Evolutionary conservation across 2,113 vertebrate genomes (phyloP).

Genomic region (Passer domesticus): DNA sequence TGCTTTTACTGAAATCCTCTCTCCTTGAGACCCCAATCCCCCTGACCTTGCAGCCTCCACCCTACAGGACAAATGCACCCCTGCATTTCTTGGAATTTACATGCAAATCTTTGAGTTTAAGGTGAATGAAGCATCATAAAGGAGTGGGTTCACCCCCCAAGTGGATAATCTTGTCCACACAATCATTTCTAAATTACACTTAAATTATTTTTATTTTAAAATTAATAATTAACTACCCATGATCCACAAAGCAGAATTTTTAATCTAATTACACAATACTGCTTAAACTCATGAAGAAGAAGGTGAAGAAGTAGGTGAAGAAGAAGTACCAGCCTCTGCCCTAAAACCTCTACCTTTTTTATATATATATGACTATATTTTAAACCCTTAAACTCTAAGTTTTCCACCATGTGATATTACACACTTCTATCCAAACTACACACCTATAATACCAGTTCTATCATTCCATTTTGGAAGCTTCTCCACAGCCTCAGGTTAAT

Average conservation of each 20-base stretch:
- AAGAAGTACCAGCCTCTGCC: background rate
- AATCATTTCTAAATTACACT: background rate
- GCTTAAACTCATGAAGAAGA: background rate
- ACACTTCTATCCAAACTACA: background rate
- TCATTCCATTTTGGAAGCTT: background rate
- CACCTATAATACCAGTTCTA: background rate
- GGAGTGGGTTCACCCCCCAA: background rate
- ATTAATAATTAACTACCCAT: background rate
- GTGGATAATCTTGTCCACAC: background rate
- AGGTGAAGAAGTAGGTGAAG: background rate
- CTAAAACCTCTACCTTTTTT: background rate
- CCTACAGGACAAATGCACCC: background rate
- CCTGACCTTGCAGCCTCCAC: background rate
- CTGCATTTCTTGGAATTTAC: background rate
- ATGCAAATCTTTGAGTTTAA: background rate
- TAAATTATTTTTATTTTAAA: background rate
- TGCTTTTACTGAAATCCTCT: background rate
- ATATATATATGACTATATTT: background rate
- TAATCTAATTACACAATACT: background rate
- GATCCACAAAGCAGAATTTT: background rate
- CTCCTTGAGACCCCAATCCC: background rate
- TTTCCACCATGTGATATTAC: background rate
- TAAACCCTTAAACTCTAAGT: background rate
- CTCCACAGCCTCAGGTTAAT: background rate
- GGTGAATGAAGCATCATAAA: fast-evolving